Evolutionary conservation across 2,888 invertebrate genomes (phyloP).

Genomic region (Scelioninae gen. 1): DNA sequence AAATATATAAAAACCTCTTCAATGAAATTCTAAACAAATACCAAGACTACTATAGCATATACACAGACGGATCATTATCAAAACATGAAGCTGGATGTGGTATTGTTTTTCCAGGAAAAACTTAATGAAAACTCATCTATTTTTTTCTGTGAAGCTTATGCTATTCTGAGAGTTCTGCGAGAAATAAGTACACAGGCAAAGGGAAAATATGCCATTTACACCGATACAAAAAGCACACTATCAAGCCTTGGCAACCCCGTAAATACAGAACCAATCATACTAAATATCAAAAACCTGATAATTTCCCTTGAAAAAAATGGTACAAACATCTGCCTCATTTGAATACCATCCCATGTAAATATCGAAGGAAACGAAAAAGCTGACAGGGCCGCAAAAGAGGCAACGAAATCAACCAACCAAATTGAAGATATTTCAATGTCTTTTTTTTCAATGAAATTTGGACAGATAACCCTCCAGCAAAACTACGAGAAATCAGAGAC

Average conservation of each 20-base stretch:
- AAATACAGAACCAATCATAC: neutral
- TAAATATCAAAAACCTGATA: neutral
- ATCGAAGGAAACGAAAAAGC: neutral
- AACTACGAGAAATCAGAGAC: too few species aligned
- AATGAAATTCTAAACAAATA: too few species aligned
- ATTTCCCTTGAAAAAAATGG: neutral
- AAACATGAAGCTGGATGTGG: too few species aligned
- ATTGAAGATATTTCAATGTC: neutral
- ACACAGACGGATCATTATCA: too few species aligned
- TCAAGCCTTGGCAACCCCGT: neutral
- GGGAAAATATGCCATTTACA: neutral
- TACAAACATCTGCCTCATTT: neutral
- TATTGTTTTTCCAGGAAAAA: too few species aligned
- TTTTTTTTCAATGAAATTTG: too few species aligned
- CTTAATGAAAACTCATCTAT: too few species aligned
- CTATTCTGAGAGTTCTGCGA: too few species aligned
- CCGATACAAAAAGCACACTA: neutral
- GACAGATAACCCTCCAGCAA: too few species aligned
- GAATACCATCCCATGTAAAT: neutral
- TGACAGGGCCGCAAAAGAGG: neutral
- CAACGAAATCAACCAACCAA: neutral
- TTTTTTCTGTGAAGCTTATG: too few species aligned
- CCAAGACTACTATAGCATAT: too few species aligned
- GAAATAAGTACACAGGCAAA: neutral
- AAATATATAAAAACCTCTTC: too few species aligned